Evolutionary conservation across 1,140 invertebrate genomes (phyloP), one percentile per base, ranked within the genome.

Genomic region (Tetramorium simillimum): DNA sequence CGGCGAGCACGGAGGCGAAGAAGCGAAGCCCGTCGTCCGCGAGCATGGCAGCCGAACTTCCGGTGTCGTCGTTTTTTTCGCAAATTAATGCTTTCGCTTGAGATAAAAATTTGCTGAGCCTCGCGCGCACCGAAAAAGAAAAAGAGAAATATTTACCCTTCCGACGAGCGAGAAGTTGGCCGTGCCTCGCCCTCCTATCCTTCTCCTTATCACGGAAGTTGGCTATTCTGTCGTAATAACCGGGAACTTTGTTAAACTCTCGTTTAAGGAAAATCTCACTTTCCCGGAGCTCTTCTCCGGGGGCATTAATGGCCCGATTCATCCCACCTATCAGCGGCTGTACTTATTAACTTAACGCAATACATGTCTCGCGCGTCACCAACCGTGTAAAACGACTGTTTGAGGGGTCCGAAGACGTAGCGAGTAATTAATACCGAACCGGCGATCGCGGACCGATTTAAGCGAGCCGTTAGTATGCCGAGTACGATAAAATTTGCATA

Each of bases 171-270:
- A 75, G 80, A 90, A 86, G 86, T 90, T 85, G 43, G 28, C 24
- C 51, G 65, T 40, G 58, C 46, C 60, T 67, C 33, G 75, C 62
- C 56, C 67, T 21, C 80, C 85, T 87, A 69, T 89, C 58, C 60
- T 80, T 70, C 65, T 69, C 77, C 88, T 91, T 90, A 88, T 88
- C 87, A 88, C 65, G 51, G 67, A 90, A 91, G 72, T 90, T 85
- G 72, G 70, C 90, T 86, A 86, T 88, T 86, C 87, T 67, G 77
- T 91, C 84, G 84, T 91, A 91, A 86, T 91, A 91, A 88, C 87
- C 77, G 46, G 89, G 87, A 91, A 91, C 89, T 91, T 91, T 90
- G 89, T 91, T 91, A 88, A 88, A 88, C 86, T 90, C 89, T 90
- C 89, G 75, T 90, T 90, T 43, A 62, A 82, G 77, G 77, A 88